Conservation (phyloP, 2,888 invertebrate genomes). For the Acanthosepion esculentum region DNA sequence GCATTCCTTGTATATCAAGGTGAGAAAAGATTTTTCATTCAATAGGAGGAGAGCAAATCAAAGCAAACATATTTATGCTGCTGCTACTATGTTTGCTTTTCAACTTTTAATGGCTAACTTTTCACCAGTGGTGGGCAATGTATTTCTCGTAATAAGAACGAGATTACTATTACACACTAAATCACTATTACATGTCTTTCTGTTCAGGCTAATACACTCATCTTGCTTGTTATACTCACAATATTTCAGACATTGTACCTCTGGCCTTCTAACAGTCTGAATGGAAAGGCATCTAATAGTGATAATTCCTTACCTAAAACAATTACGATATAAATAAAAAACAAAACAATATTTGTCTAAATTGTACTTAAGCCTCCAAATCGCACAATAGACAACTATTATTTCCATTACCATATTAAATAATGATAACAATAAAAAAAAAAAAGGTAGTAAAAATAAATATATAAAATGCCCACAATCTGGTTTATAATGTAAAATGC, state of each 20-base stretch:
- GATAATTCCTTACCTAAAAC: no score
- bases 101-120: not conserved
- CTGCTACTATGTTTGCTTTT: not conserved
- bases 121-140: not conserved
- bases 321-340: no score
- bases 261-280: no score
- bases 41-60: not conserved
- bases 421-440: not conserved
- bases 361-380: not conserved
- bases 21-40: not conserved
- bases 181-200: no score
- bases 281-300: no score
- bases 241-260: no score
- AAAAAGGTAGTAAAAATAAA: not conserved
- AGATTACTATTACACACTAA: not conserved
- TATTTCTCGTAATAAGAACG: not conserved
- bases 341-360: not conserved
- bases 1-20: no score
- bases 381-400: not conserved
- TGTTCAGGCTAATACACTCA: no score
- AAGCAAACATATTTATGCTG: not conserved
- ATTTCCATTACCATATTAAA: not conserved
- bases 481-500: not conserved
- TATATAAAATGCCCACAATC: not conserved
- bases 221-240: no score